These are phyloP conservation scores for Myopa testacea DNA, from an alignment of 2,888 invertebrate genomes.

Conservation along the genomic window DNA sequence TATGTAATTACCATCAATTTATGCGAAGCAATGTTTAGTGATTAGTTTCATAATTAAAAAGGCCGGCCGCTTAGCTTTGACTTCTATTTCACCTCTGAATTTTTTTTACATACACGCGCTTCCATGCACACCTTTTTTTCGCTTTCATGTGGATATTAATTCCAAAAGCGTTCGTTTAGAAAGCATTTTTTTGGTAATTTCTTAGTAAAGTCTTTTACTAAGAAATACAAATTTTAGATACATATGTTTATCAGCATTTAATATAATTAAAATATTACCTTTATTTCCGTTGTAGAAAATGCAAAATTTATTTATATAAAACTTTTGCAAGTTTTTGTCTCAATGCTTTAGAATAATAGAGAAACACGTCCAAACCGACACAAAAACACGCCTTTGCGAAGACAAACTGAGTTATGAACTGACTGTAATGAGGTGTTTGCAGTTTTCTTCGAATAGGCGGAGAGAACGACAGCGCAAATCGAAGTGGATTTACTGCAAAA, in stretches of 20 bases:
- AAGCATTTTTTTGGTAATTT: background rate
- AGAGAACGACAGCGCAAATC: too few relatives aligned
- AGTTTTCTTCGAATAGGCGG: too few relatives aligned
- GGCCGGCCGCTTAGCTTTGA: slow-evolving; percentile 38
- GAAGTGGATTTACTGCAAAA: too few relatives aligned
- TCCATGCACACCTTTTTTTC: background rate
- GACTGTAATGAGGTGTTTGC: background rate
- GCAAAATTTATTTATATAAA: background rate
- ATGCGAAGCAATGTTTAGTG: background rate
- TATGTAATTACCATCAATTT: too few relatives aligned
- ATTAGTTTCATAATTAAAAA: background rate
- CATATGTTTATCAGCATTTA: background rate
- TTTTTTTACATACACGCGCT: background rate
- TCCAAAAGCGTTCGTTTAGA: background rate
- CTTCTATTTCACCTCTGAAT: slow-evolving; percentile 51
- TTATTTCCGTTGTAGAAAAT: slow-evolving; percentile 5
- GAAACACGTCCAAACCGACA: background rate
- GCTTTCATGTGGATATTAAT: background rate
- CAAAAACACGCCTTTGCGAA: background rate
- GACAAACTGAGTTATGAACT: slow-evolving; percentile 24
- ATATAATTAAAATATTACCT: slow-evolving; percentile 28
- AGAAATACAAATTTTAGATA: background rate
- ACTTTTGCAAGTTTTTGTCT: background rate
- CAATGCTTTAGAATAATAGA: slow-evolving; percentile 25
- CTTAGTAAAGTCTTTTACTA: background rate